These are phyloP conservation scores for Borostomias antarcticus DNA, from an alignment of 2,797 vertebrate genomes.

Conservation along the genomic window DNA sequence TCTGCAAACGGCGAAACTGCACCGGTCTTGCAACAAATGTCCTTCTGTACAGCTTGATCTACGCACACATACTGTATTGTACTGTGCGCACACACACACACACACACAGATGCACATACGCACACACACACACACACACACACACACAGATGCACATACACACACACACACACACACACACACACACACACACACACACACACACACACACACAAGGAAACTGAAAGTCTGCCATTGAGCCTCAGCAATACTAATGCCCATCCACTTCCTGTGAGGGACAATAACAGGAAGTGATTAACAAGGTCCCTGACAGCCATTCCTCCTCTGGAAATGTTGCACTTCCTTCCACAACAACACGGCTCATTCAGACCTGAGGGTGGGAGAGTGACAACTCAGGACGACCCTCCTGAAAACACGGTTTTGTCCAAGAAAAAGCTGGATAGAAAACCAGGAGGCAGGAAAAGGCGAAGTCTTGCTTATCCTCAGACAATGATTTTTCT, in stretches of 20 bases:
- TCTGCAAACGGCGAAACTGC: not conserved
- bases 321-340: conserved; percentile 55
- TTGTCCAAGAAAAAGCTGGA: conserved; percentile 38
- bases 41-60: conserved; percentile 26
- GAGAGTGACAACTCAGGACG: conserved; percentile 32
- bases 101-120: conserved; percentile 18
- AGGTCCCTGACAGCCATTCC: conserved; percentile 51
- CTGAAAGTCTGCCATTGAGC: conserved; percentile 64
- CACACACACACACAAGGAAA: conserved; percentile 41
- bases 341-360: conserved; percentile 47
- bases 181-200: conserved; percentile 21
- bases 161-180: conserved; percentile 21
- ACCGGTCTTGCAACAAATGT: conserved; percentile 14
- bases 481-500: not conserved
- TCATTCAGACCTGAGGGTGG: conserved; percentile 31
- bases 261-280: conserved; percentile 75
- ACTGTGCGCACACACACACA: conserved; percentile 7
- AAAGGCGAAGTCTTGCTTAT: conserved; percentile 43
- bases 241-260: conserved; percentile 65
- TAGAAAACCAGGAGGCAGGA: conserved; percentile 39
- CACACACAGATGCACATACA: conserved; percentile 17
- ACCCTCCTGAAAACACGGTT: conserved; percentile 26
- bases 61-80: conserved; percentile 18
- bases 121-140: conserved; percentile 18
- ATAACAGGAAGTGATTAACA: conserved; percentile 82